Percentiles rank a stretch among this genome's conserved stretches.
Evolutionary conservation across 1,140 invertebrate genomes (phyloP).

Genomic region (Cyclargus thomasi): DNA sequence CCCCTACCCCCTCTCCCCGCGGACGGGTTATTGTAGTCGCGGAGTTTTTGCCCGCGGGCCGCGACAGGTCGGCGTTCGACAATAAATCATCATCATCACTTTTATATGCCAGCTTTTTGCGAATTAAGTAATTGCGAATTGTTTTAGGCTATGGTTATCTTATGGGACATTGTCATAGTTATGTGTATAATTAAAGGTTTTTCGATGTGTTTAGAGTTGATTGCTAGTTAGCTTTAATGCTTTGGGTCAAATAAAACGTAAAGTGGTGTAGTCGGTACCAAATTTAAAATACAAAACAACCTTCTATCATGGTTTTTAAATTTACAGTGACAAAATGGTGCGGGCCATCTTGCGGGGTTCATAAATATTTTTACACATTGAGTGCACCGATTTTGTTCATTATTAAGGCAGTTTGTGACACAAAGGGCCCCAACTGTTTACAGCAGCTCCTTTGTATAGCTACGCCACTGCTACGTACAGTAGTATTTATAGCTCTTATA

Average conservation of each 20-base stretch:
- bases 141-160: not conserved
- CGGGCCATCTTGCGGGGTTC: no score
- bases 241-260: not conserved
- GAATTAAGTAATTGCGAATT: not conserved
- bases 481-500: no score
- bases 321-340: no score
- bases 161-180: not conserved
- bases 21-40: not conserved
- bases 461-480: no score
- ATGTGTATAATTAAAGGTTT: not conserved
- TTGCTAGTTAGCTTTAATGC: not conserved
- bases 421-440: no score
- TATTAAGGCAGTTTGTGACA: no score
- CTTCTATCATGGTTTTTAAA: no score
- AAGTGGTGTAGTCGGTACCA: not conserved
- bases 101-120: not conserved
- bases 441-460: no score
- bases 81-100: slow-evolving; percentile 6
- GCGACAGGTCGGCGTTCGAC: not conserved
- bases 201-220: not conserved
- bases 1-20: not conserved
- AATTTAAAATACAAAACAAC: not conserved
- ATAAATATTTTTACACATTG: no score
- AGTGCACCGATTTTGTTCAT: no score
- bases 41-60: not conserved